These are phyloP conservation scores for Varanus salvator DNA, from an alignment of 2,113 vertebrate species.

Conservation along the genomic window DNA sequence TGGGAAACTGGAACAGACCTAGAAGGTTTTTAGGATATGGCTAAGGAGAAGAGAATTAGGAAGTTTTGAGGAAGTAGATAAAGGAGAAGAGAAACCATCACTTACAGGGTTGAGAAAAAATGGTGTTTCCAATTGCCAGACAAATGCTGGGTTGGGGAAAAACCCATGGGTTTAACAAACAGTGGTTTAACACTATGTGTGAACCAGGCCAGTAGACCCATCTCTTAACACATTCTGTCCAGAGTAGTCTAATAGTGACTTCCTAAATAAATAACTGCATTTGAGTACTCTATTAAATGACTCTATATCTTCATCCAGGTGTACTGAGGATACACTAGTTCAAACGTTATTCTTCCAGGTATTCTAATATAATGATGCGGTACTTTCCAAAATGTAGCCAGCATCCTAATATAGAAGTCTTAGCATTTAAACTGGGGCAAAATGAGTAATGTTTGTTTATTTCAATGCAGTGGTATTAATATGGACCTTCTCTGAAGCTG, in stretches of 20 bases:
- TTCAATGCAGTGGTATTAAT: constrained; percentile 35
- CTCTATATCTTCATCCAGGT: constrained; percentile 6
- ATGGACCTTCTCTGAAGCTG: constrained; percentile 1
- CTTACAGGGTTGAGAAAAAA: too few species aligned
- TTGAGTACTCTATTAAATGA: constrained; percentile 42
- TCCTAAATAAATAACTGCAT: constrained; percentile 50
- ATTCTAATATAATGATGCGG: constrained; percentile 13
- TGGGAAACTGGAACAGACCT: too few species aligned
- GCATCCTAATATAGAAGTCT: constrained; percentile 7
- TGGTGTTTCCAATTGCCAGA: too few species aligned
- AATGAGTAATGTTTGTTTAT: constrained; percentile 24
- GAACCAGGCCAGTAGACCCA: background rate
- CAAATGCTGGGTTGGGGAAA: too few species aligned
- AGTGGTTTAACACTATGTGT: too few species aligned
- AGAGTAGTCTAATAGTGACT: constrained; percentile 24
- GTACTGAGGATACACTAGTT: constrained; percentile 29
- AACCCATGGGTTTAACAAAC: too few species aligned
- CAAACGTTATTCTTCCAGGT: constrained; percentile 33
- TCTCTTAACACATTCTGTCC: background rate
- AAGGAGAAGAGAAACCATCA: too few species aligned
- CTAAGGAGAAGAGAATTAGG: too few species aligned
- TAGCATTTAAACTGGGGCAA: constrained; percentile 25
- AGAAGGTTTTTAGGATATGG: too few species aligned
- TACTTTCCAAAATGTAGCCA: constrained; percentile 25
- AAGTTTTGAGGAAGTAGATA: too few species aligned